These are phyloP conservation scores for Pogonus chalceus DNA, from an alignment of 1,140 invertebrate genomes.

Conservation along the genomic window DNA sequence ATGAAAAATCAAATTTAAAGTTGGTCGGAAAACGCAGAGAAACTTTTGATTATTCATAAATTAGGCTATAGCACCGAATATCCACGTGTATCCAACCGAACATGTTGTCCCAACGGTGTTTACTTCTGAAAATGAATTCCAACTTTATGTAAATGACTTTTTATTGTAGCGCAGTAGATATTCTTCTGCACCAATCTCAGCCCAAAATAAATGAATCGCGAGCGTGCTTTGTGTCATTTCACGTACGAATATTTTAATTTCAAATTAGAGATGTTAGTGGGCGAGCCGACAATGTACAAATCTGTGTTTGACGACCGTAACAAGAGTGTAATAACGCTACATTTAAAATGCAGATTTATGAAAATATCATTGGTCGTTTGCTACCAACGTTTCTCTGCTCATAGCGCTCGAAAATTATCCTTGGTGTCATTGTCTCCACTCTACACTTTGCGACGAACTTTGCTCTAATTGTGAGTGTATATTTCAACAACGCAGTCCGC, in stretches of 20 bases:
- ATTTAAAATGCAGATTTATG: conserved; percentile 7
- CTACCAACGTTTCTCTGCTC: no score
- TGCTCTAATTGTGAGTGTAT: no score
- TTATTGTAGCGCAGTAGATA: background rate
- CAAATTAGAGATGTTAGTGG: background rate
- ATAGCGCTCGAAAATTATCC: no score
- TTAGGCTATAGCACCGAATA: no score
- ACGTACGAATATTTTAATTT: background rate
- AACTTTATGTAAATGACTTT: background rate
- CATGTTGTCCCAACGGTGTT: background rate
- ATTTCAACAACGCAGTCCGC: no score
- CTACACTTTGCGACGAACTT: no score
- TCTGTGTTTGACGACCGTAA: conserved; percentile 6
- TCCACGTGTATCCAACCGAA: no score
- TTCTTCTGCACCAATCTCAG: background rate
- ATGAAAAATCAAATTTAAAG: no score
- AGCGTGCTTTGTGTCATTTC: background rate
- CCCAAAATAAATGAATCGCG: background rate
- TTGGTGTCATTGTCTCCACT: no score
- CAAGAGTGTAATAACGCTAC: background rate
- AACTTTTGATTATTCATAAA: no score
- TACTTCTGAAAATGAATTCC: background rate
- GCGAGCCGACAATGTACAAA: background rate
- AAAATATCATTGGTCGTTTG: no score
- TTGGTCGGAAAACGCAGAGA: no score